Percentiles rank a stretch among this genome's conserved stretches.
These are phyloP conservation scores for Paralichthys olivaceus DNA, from an alignment of 2,113 vertebrate genomes.

Conservation along the genomic window DNA sequence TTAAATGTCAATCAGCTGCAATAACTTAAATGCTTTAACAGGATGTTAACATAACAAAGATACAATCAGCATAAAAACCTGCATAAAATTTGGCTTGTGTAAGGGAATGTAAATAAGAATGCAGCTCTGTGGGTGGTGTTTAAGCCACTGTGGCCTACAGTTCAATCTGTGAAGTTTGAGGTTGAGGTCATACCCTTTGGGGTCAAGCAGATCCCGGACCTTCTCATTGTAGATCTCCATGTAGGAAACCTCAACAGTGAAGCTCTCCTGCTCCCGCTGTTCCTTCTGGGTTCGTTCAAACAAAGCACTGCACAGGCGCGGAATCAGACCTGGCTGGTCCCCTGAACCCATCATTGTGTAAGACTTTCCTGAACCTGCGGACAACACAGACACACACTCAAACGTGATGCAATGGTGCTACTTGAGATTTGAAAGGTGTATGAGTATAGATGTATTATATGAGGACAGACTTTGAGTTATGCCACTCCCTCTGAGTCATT, in stretches of 20 bases:
- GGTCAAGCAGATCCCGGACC: conserved; percentile 96
- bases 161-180: not conserved
- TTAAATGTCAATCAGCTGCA: conserved; percentile 1
- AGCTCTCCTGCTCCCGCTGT: conserved; percentile 91
- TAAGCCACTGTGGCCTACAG: not conserved
- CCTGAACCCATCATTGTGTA: conserved; percentile 99
- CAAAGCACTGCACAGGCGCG: conserved; percentile 93
- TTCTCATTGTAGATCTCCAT: conserved; percentile 99
- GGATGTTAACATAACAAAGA: not conserved
- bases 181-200: conserved; percentile 89
- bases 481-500: not conserved
- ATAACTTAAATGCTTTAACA: not conserved
- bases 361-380: conserved; percentile 95
- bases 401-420: not conserved
- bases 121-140: not conserved
- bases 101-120: not conserved
- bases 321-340: conserved; percentile 95
- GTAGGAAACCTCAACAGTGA: conserved; percentile 97
- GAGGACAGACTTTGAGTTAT: not conserved
- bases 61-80: not conserved
- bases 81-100: not conserved
- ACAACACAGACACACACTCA: conserved; percentile 21
- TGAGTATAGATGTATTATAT: not conserved
- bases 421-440: not conserved
- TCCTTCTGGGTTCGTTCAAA: conserved; percentile 93